These are phyloP conservation scores for Arothron firmamentum DNA, from an alignment of 2,113 vertebrate genomes.

Conservation along the genomic window DNA sequence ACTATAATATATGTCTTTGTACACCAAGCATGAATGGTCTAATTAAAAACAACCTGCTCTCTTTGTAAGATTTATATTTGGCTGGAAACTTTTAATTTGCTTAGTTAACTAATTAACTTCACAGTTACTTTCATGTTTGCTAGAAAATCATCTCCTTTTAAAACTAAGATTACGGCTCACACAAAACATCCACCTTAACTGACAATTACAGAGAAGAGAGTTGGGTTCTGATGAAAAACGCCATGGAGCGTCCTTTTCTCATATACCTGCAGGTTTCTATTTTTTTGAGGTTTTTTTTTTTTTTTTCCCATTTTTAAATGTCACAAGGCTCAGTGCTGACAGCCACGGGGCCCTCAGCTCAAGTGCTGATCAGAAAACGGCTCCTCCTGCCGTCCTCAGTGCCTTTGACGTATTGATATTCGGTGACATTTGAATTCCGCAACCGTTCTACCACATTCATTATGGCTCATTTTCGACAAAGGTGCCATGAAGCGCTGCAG, in stretches of 20 bases:
- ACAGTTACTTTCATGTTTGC: too few species aligned
- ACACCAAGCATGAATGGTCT: too few species aligned
- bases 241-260: conserved; percentile 1
- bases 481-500: background rate
- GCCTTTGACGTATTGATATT: conserved; percentile 40
- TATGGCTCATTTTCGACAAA: conserved; percentile 7
- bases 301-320: conserved; percentile 43
- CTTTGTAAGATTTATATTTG: too few species aligned
- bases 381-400: conserved; percentile 5
- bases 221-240: too few species aligned
- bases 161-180: background rate
- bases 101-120: too few species aligned
- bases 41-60: too few species aligned
- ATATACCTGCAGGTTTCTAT: conserved; percentile 21
- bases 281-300: too few species aligned
- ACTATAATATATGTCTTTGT: too few species aligned
- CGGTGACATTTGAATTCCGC: conserved; percentile 54
- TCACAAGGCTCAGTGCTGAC: conserved; percentile 37
- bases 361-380: conserved; percentile 31
- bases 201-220: too few species aligned
- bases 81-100: too few species aligned
- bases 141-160: background rate
- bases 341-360: conserved; percentile 37
- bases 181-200: background rate
- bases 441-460: background rate